Percentiles rank a stretch among this genome's conserved stretches.
Conservation (phyloP, 1,140 invertebrate genomes). For the Diachasmimorpha longicaudata region DNA sequence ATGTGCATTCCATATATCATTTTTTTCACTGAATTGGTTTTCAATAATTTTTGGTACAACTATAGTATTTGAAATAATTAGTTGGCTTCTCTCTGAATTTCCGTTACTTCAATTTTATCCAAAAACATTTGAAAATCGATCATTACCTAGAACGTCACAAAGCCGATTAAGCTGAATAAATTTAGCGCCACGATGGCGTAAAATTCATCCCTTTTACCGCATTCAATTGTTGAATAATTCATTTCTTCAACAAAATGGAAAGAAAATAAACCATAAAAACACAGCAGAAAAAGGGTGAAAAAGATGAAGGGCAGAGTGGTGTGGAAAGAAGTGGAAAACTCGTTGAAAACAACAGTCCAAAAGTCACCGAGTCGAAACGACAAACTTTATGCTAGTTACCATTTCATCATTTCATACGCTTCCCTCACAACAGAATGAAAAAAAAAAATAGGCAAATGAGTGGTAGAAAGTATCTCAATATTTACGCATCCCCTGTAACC, state of each 20-base stretch:
- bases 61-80: no score
- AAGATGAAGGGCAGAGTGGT: neutral
- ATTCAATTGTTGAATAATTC: constrained; percentile 4
- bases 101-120: neutral
- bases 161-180: constrained; percentile 4
- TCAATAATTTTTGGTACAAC: neutral
- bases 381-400: no score
- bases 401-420: no score
- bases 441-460: no score
- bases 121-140: neutral
- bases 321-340: no score
- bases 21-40: neutral
- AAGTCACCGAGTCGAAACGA: no score
- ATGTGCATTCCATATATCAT: neutral
- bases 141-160: neutral
- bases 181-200: neutral
- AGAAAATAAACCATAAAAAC: neutral
- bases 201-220: neutral
- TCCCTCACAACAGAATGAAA: no score
- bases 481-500: no score
- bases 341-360: no score
- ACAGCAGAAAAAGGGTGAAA: neutral
- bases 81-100: neutral
- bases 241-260: neutral
- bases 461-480: no score